phyloP scores from a whole-genome alignment of 2,888 invertebrate genomes.

The Latheticus oryzae region DNA sequence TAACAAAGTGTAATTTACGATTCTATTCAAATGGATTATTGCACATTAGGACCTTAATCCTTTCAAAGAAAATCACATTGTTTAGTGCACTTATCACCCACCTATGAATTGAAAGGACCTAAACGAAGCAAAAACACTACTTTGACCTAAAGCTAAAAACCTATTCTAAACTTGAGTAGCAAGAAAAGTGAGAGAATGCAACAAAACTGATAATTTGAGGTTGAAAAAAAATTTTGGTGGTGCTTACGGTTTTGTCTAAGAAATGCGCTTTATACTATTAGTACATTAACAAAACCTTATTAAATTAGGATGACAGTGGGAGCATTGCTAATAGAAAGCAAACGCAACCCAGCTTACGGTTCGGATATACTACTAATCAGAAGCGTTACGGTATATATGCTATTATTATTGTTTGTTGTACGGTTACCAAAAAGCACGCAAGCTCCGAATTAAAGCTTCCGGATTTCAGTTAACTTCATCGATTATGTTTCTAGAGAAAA shows the following conservation, averaged over 20 bases:
- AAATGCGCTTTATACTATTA: slow-evolving; percentile 1
- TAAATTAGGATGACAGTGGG: slow-evolving; percentile 19
- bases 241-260: too few species aligned
- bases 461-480: slow-evolving; percentile 6
- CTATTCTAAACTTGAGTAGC: too few species aligned
- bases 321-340: slow-evolving; percentile 27
- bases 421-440: slow-evolving; percentile 21
- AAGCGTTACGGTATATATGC: slow-evolving; percentile 11
- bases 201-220: too few species aligned
- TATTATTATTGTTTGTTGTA: slow-evolving; percentile 21
- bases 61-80: slow-evolving; percentile 11
- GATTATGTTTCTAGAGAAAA: slow-evolving; percentile 13
- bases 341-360: slow-evolving; percentile 21
- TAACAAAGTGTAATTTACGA: slow-evolving; percentile 29
- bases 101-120: too few species aligned
- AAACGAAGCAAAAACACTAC: too few species aligned
- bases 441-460: slow-evolving; percentile 15
- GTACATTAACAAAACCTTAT: slow-evolving; percentile 4
- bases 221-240: too few species aligned
- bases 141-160: too few species aligned
- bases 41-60: slow-evolving; percentile 22
- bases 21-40: slow-evolving; percentile 26
- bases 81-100: slow-evolving; percentile 8
- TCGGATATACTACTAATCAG: slow-evolving; percentile 22
- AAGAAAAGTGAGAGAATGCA: too few species aligned